phyloP scores from a whole-genome alignment of 2,888 invertebrate genomes.

The Leuctra nigra region DNA sequence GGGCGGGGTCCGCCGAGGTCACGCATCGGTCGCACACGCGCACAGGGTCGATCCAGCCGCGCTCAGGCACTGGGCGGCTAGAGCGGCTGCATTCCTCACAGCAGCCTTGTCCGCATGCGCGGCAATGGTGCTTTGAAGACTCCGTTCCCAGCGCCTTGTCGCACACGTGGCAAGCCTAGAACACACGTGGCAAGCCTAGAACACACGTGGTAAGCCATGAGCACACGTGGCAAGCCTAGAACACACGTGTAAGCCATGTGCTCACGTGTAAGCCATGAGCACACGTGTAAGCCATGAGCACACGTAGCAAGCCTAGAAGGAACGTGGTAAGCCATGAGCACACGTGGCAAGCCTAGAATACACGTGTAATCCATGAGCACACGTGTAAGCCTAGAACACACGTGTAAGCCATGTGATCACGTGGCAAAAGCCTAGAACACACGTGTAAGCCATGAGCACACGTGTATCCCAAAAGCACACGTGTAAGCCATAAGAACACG shows the following conservation, averaged over 20 bases:
- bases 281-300: no score
- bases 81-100: conserved; percentile 65
- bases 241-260: no score
- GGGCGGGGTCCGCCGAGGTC: conserved; percentile 18
- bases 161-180: conserved; percentile 59
- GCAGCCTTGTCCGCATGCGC: conserved; percentile 73
- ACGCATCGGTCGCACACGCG: conserved; percentile 68
- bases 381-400: no score
- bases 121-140: conserved; percentile 65
- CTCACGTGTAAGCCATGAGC: no score
- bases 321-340: neutral
- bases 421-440: neutral
- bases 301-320: neutral
- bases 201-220: neutral
- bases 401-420: no score
- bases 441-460: conserved; percentile 54
- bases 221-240: conserved; percentile 53
- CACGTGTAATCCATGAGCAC: no score
- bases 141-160: conserved; percentile 47
- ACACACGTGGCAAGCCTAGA: neutral
- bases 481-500: no score
- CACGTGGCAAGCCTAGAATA: conserved; percentile 52
- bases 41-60: conserved; percentile 64
- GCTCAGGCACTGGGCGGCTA: conserved; percentile 58
- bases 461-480: no score